These are phyloP conservation scores for Lottia gigantea DNA, from an alignment of 2,888 invertebrate species.

Conservation along the genomic window DNA sequence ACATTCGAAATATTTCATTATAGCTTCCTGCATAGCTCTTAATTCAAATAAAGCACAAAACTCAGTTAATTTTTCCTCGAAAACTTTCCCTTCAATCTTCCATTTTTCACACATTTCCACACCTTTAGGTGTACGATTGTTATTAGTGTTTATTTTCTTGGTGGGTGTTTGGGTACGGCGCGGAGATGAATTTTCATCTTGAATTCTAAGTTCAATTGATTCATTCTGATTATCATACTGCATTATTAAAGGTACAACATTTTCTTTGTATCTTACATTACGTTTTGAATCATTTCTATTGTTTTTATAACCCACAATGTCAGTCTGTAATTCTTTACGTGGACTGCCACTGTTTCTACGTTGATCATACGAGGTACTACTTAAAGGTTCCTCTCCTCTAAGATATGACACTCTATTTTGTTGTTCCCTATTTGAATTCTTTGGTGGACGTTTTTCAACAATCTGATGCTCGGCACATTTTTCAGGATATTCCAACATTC, in stretches of 20 bases:
- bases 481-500: not conserved
- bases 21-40: constrained; percentile 44
- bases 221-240: constrained; percentile 35
- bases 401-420: not conserved
- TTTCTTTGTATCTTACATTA: constrained; percentile 27
- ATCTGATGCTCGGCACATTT: not conserved
- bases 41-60: constrained; percentile 48
- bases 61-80: constrained; percentile 37
- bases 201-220: constrained; percentile 30
- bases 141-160: constrained; percentile 12
- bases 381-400: constrained; percentile 1
- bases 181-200: constrained; percentile 27
- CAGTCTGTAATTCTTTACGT: constrained; percentile 14
- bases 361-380: not conserved
- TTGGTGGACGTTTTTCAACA: not conserved
- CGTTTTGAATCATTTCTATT: constrained; percentile 14
- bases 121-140: constrained; percentile 16
- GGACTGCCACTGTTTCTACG: constrained; percentile 20
- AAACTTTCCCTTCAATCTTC: constrained; percentile 36
- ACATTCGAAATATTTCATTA: constrained; percentile 63
- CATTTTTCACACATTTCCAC: constrained; percentile 38
- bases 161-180: constrained; percentile 24
- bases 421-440: not conserved
- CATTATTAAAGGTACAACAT: constrained; percentile 35
- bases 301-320: constrained; percentile 19